phyloP scores from a whole-genome alignment of 2,113 vertebrate genomes.

The Calyptommatus sinebrachiatus region DNA sequence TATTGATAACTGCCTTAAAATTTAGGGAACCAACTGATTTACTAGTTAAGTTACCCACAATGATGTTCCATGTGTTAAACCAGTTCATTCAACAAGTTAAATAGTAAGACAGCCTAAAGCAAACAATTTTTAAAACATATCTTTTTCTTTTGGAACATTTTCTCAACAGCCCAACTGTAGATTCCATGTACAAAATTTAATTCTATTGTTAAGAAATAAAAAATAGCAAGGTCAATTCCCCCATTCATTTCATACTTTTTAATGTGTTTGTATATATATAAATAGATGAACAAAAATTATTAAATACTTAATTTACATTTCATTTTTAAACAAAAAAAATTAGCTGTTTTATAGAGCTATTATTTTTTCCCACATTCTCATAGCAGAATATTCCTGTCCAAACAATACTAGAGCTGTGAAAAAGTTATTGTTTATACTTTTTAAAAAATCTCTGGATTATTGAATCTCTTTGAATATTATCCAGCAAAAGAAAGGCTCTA shows the following conservation, averaged over 20 bases:
- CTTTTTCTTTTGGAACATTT: not conserved
- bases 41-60: not conserved
- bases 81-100: conserved; percentile 16
- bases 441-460: not conserved
- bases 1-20: not conserved
- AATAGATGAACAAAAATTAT: not conserved
- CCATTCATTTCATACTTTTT: not conserved
- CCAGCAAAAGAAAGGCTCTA: conserved; percentile 41
- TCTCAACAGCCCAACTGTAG: accelerated
- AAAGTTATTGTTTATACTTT: conserved; percentile 3
- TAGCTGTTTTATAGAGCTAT: too few species aligned
- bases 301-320: not conserved
- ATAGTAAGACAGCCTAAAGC: not conserved
- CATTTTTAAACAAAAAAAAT: not conserved
- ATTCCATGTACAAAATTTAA: not conserved
- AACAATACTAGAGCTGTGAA: not conserved
- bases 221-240: not conserved
- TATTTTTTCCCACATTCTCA: not conserved
- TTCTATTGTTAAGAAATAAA: accelerated
- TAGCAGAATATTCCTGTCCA: not conserved
- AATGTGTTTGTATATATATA: not conserved
- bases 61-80: not conserved
- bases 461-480: conserved; percentile 10
- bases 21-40: not conserved
- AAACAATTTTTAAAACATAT: not conserved